A percentile compares a stretch with the other conserved stretches of the same genome.
These are phyloP conservation scores for Ceratina japonica DNA, from an alignment of 1,140 invertebrate species.

Conservation along the genomic window DNA sequence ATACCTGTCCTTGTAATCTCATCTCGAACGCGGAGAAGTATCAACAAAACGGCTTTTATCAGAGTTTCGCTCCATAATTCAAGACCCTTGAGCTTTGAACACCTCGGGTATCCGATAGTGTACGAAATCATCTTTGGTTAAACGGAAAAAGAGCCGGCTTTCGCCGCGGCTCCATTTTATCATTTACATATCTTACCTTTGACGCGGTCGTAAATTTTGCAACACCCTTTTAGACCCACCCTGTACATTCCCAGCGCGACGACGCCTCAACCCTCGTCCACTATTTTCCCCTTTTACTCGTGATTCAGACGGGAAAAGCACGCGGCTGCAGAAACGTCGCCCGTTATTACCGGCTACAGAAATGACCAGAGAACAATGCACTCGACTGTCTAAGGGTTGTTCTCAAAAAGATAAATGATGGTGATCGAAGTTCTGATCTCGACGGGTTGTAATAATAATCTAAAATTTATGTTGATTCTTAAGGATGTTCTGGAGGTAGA, in stretches of 20 bases:
- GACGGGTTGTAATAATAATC: too few species aligned
- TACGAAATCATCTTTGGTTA: not conserved
- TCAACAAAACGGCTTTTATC: not conserved
- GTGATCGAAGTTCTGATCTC: too few species aligned
- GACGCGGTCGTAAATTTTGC: constrained; percentile 4
- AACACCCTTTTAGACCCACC: constrained; percentile 6
- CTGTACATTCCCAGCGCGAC: not conserved
- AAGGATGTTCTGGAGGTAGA: too few species aligned
- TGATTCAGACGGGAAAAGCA: constrained; percentile 15
- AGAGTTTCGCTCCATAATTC: not conserved
- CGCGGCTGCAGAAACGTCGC: constrained; percentile 1
- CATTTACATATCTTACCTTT: constrained; percentile 23
- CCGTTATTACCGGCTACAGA: constrained; percentile 28
- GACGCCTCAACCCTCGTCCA: not conserved
- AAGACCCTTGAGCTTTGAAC: not conserved
- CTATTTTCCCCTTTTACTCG: constrained; percentile 14
- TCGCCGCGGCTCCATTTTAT: not conserved
- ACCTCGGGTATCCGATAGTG: too few species aligned
- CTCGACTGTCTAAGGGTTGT: too few species aligned
- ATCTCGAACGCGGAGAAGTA: too few species aligned
- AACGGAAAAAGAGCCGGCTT: not conserved
- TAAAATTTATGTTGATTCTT: too few species aligned
- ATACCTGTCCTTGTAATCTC: too few species aligned
- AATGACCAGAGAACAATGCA: not conserved
- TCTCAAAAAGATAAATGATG: too few species aligned